A percentile compares a stretch with the other conserved stretches of the same genome.
phyloP scores from a whole-genome alignment of 1,140 invertebrate species.

The Pachyrhynchus sulphureomaculatus region DNA sequence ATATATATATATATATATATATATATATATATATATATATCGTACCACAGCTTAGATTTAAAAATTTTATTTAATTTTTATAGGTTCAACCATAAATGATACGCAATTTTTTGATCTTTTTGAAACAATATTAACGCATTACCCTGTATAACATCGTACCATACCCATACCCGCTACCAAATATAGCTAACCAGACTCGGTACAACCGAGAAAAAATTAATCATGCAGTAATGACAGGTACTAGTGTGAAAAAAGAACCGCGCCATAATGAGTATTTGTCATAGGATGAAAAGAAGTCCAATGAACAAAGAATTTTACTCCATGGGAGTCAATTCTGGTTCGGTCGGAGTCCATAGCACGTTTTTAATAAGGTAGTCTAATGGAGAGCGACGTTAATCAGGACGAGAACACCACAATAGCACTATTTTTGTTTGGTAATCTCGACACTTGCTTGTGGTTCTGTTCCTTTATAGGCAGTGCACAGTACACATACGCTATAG shows the following conservation, averaged over 20 bases:
- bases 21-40: too few relatives aligned
- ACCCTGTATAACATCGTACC: neutral
- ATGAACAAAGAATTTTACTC: slow-evolving; percentile 13
- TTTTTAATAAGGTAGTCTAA: slow-evolving; percentile 27
- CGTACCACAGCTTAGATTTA: too few relatives aligned
- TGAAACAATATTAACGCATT: neutral
- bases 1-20: too few relatives aligned
- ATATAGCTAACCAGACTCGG: neutral
- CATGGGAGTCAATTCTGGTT: slow-evolving; percentile 19
- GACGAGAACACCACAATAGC: too few relatives aligned
- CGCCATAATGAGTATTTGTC: slow-evolving; percentile 7
- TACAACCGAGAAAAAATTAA: slow-evolving; percentile 6
- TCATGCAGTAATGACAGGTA: slow-evolving; percentile 7
- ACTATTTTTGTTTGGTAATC: too few relatives aligned
- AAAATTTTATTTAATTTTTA: too few relatives aligned
- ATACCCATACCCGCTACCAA: neutral
- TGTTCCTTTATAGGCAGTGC: too few relatives aligned
- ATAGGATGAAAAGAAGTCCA: neutral
- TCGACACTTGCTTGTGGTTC: too few relatives aligned
- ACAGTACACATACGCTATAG: too few relatives aligned
- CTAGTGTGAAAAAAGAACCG: slow-evolving; percentile 9
- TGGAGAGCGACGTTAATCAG: too few relatives aligned
- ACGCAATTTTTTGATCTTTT: neutral
- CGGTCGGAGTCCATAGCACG: slow-evolving; percentile 6
- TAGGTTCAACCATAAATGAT: too few relatives aligned